phyloP scores from a whole-genome alignment of 2,113 vertebrate genomes.

The Rallus limicola region DNA sequence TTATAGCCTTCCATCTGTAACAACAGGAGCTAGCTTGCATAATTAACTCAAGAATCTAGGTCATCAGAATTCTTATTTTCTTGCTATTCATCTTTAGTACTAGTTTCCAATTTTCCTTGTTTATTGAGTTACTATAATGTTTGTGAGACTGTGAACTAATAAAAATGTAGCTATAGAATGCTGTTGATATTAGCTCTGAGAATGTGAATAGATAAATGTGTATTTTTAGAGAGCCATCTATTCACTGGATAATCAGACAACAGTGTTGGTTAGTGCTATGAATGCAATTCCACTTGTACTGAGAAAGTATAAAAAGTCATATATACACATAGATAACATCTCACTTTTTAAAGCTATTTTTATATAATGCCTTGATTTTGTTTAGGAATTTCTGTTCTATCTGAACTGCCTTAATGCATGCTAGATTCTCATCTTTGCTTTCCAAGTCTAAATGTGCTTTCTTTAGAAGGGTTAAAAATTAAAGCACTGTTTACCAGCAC shows the following conservation, averaged over 20 bases:
- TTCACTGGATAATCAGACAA: not conserved
- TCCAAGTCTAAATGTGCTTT: not conserved
- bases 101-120: not conserved
- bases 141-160: slow-evolving; percentile 4
- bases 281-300: not conserved
- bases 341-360: not conserved
- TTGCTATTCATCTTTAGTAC: not conserved
- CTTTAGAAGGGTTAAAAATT: not conserved
- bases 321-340: not conserved
- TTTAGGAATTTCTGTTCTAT: not conserved
- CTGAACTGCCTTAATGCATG: not conserved
- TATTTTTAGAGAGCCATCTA: not conserved
- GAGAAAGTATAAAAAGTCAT: rapidly evolving
- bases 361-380: not conserved
- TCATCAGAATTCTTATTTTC: not conserved
- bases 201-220: not conserved
- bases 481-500: not conserved
- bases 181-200: not conserved
- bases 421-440: not conserved
- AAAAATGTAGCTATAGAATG: not conserved
- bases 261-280: not conserved
- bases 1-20: slow-evolving; percentile 7
- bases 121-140: slow-evolving; percentile 7
- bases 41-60: slow-evolving; percentile 26
- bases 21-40: not conserved